These are phyloP conservation scores for Drosophila hawaiiensis DNA, from an alignment of 2,888 invertebrate genomes.

Conservation along the genomic window DNA sequence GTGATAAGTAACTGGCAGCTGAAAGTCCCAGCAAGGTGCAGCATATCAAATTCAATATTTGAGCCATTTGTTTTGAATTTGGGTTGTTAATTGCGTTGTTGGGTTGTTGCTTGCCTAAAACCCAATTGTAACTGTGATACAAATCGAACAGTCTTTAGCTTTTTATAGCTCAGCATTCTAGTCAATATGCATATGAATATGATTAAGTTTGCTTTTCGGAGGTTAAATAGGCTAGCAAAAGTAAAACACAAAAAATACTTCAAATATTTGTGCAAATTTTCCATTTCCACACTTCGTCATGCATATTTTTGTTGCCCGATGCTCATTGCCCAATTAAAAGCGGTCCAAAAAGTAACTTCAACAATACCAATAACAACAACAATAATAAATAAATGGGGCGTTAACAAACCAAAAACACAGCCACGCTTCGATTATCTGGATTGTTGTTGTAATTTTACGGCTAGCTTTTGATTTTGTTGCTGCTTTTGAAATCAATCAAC, in stretches of 20 bases:
- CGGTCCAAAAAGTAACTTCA: slow-evolving; percentile 35
- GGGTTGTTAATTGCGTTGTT: slow-evolving; percentile 5
- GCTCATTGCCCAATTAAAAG: slow-evolving; percentile 66
- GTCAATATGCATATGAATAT: slow-evolving; percentile 25
- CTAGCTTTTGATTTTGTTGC: slow-evolving; percentile 8
- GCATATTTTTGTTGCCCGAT: slow-evolving; percentile 34
- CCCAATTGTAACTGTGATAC: slow-evolving; percentile 59
- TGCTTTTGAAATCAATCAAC: slow-evolving; percentile 71
- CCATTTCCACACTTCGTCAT: slow-evolving; percentile 66
- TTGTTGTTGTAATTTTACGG: slow-evolving; percentile 18
- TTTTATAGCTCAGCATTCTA: slow-evolving; percentile 59
- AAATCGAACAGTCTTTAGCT: slow-evolving; percentile 18
- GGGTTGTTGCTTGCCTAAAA: slow-evolving; percentile 45
- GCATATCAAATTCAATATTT: slow-evolving; percentile 44
- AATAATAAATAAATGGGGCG: slow-evolving; percentile 62
- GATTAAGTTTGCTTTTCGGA: slow-evolving; percentile 52
- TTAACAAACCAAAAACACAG: slow-evolving; percentile 39
- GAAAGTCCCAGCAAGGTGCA: slow-evolving; percentile 59
- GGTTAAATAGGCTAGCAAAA: slow-evolving; percentile 75
- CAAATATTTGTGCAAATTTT: slow-evolving; percentile 73
- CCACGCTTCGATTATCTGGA: slow-evolving; percentile 46
- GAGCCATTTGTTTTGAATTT: slow-evolving; percentile 41
- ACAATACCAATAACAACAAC: slow-evolving; percentile 11
- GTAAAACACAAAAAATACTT: slow-evolving; percentile 51
- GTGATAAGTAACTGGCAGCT: slow-evolving; percentile 63